phyloP scores from a whole-genome alignment of 2,888 invertebrate species.

The Pseudanteris insignis region DNA sequence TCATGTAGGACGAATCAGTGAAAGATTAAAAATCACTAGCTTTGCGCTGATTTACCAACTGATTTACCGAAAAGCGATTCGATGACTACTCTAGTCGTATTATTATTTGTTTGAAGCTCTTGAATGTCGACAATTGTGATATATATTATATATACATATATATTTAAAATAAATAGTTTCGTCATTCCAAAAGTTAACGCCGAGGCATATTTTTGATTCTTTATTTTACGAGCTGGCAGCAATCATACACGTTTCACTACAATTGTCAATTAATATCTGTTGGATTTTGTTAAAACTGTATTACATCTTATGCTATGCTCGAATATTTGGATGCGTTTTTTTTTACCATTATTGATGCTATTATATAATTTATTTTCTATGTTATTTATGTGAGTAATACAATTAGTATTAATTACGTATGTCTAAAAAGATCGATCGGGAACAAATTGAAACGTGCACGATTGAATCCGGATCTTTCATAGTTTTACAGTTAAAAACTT shows the following conservation, averaged over 20 bases:
- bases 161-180: constrained; percentile 13
- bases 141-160: constrained; percentile 9
- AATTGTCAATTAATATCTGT: too few relatives aligned
- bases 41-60: constrained; percentile 12
- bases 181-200: constrained; percentile 18
- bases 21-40: constrained; percentile 6
- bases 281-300: too few relatives aligned
- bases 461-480: too few relatives aligned
- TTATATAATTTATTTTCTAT: too few relatives aligned
- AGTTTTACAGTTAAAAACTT: too few relatives aligned
- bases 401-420: too few relatives aligned
- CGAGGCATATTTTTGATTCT: constrained; percentile 8
- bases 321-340: too few relatives aligned
- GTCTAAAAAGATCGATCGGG: too few relatives aligned
- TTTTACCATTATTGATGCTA: too few relatives aligned
- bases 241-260: constrained; percentile 3
- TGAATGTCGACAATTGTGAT: constrained; percentile 26
- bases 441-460: too few relatives aligned
- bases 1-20: not conserved
- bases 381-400: too few relatives aligned
- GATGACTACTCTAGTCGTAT: constrained; percentile 27
- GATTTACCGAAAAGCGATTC: constrained; percentile 7
- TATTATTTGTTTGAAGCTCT: constrained; percentile 17
- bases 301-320: too few relatives aligned
- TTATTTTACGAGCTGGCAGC: constrained; percentile 6